Base-by-base conservation (phyloP, 2,113 vertebrate genomes). In the Anseranas semipalmata region DNA sequence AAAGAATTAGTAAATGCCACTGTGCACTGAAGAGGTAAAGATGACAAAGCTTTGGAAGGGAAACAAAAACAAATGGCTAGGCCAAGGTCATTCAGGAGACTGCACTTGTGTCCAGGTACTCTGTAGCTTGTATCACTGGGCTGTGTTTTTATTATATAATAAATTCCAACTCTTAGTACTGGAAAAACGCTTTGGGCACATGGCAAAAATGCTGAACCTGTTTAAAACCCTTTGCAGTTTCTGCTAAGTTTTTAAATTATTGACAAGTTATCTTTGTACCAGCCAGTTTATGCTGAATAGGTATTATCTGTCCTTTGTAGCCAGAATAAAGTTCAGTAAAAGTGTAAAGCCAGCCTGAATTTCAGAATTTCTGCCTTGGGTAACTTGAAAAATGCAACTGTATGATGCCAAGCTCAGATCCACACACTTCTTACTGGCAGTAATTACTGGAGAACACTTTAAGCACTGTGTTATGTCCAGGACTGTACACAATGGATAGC, bases 291-390 rank as follows among this genome's bases (percentile, higher is more conserved):
- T 87, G 52, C 65, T 87, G 87, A 82, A 35, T 8, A 46, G 46
- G n/a, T 55, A 45, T 59, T 92, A 67, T 82, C 93, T 95, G 22
- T 65, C 63, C 72, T 94, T 35, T 86, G 63, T n/a, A 90, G 68
- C 25, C 76, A 73, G 72, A 83, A 12, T 83, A 68, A 59, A 46
- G 48, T 70, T 96, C 43, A 67, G 18, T 75, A 35, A 65, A 59
- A 83, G 21, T 7, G 16, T 52, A 83, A 71, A 90, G 45, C 16
- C 48, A 88, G 43, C 8, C 39, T 66, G 72, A 84, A 45, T 73
- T 76, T 92, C 59, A 58, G 63, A 65, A 84, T 12, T 90, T 43
- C 53, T 83, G 33, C 80, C 70, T 86, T 86, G 50, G 27, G 15
- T 86, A 21, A 27, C 55, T 76, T 76, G 68, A 50, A 60, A 87